A percentile compares a stretch with the other conserved stretches of the same genome.
Conservation (phyloP, 2,888 invertebrate genomes). For the Rhagium mordax region DNA sequence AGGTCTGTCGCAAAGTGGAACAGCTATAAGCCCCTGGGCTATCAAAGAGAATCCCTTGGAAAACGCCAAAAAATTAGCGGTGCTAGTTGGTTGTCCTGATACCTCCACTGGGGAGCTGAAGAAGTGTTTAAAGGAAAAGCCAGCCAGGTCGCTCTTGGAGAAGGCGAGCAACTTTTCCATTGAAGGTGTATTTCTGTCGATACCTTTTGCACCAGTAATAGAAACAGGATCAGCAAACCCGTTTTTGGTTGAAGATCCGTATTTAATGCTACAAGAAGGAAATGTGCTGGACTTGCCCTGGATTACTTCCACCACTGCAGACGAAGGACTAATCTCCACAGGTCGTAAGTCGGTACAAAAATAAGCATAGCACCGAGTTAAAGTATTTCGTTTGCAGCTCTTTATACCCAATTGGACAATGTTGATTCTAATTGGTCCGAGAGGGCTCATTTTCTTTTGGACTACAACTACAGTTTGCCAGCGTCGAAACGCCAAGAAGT, state of each 20-base stretch:
- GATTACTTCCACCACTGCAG: constrained; percentile 77
- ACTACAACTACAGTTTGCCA: constrained; percentile 57
- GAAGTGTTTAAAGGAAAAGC: constrained; percentile 75
- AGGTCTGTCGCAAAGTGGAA: constrained; percentile 81
- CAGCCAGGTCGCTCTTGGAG: constrained; percentile 75
- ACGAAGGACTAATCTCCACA: constrained; percentile 83
- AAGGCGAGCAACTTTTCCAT: constrained; percentile 50
- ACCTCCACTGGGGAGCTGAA: constrained; percentile 68
- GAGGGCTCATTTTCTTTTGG: constrained; percentile 56
- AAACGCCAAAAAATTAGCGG: constrained; percentile 76
- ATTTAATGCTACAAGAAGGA: constrained; percentile 74
- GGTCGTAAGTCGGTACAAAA: constrained; percentile 70
- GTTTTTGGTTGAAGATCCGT: constrained; percentile 78
- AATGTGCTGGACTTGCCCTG: constrained; percentile 79
- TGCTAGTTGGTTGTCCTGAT: constrained; percentile 77
- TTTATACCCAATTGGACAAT: background rate
- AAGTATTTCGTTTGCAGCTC: background rate
- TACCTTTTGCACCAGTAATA: constrained; percentile 60
- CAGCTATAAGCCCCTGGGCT: constrained; percentile 75
- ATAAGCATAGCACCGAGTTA: background rate
- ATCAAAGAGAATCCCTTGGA: constrained; percentile 73
- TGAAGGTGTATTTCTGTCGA: constrained; percentile 46
- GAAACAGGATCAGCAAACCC: constrained; percentile 70
- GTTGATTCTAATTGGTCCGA: constrained; percentile 49
- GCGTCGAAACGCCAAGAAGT: constrained; percentile 45